These are phyloP conservation scores for Hypothenemus hampei DNA, from an alignment of 1,140 invertebrate genomes.

Conservation along the genomic window DNA sequence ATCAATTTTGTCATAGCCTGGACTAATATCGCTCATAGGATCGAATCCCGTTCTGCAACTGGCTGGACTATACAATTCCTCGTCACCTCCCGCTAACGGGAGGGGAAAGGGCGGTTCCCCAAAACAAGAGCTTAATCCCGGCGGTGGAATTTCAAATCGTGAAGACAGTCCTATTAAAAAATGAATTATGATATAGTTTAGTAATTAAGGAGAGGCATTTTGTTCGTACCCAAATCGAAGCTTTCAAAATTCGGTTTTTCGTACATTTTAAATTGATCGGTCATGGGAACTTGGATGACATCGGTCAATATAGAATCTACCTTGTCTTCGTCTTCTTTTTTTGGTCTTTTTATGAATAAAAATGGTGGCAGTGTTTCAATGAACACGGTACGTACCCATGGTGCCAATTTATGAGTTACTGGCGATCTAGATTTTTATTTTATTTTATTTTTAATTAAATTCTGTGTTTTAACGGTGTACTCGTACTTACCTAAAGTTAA, in stretches of 20 bases:
- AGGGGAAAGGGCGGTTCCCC: conserved; percentile 62
- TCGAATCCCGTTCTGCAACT: conserved; percentile 49
- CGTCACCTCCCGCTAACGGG: conserved; percentile 67
- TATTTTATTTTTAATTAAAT: too few relatives aligned
- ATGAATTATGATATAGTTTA: background rate
- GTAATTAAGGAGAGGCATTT: background rate
- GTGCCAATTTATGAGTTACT: conserved; percentile 91
- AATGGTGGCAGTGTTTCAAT: conserved; percentile 84
- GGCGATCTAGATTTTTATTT: too few relatives aligned
- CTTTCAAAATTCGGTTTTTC: conserved; percentile 42
- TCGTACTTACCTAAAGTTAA: conserved; percentile 90
- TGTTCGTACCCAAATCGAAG: conserved; percentile 43
- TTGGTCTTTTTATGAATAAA: conserved; percentile 77
- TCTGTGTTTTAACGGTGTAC: too few relatives aligned
- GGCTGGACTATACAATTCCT: conserved; percentile 71
- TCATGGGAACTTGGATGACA: conserved; percentile 43
- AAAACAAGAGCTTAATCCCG: conserved; percentile 55
- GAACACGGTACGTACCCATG: conserved; percentile 84
- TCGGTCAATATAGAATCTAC: conserved; percentile 43
- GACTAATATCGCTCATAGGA: conserved; percentile 62
- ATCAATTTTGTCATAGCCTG: conserved; percentile 70
- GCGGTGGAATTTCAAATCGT: conserved; percentile 50
- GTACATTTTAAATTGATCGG: conserved; percentile 41
- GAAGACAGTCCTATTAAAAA: conserved; percentile 44
- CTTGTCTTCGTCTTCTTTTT: conserved; percentile 59